Evolutionary conservation across 2,113 vertebrate species (phyloP).

Genomic region (Mixornis gularis): DNA sequence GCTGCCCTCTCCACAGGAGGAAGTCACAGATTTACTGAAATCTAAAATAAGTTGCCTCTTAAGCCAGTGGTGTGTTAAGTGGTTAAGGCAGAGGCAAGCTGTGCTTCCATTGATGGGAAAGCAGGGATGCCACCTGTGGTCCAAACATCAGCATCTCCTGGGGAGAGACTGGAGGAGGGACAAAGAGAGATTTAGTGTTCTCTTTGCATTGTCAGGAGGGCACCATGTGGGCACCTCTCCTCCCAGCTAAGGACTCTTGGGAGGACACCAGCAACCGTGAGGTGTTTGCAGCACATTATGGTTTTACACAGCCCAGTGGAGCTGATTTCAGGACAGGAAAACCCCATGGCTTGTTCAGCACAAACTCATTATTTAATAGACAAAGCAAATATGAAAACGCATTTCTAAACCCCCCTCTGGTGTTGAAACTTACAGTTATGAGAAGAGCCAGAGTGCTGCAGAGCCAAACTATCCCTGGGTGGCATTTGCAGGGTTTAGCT

Average conservation of each 20-base stretch:
- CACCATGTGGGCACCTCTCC: background rate
- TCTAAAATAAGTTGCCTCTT: background rate
- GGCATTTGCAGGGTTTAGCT: slow-evolving; percentile 60
- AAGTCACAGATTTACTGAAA: background rate
- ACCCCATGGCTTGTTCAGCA: background rate
- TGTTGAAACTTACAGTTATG: slow-evolving; percentile 14
- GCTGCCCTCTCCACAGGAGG: background rate
- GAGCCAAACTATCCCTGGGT: slow-evolving; percentile 33
- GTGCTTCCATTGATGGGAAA: background rate
- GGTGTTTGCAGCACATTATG: background rate
- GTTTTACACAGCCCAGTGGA: background rate
- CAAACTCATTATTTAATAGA: slow-evolving; percentile 4
- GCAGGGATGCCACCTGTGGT: background rate
- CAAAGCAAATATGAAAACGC: background rate
- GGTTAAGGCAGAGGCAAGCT: background rate
- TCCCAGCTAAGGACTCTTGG: background rate
- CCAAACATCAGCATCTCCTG: background rate
- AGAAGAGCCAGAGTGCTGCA: background rate
- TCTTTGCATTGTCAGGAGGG: background rate
- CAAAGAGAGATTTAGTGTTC: background rate
- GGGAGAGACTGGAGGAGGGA: background rate
- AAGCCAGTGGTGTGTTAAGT: background rate
- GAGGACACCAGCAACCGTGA: background rate
- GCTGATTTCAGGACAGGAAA: background rate
- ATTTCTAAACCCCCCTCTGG: background rate